Conservation (phyloP, 2,888 invertebrate genomes). For the Synergus laeviventris region DNA sequence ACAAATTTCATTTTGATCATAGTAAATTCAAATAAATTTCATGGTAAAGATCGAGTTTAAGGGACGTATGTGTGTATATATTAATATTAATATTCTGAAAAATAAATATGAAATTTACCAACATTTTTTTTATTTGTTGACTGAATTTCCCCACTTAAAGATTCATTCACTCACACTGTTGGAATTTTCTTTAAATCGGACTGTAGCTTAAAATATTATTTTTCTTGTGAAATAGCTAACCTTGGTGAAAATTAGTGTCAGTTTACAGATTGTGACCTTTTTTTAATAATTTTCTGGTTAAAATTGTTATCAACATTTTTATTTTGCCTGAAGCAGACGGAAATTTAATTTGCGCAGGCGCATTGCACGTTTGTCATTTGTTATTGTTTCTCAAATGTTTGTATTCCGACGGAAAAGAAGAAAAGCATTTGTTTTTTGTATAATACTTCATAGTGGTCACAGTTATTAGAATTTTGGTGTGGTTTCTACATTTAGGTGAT, state of each 20-base stretch:
- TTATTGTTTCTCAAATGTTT: background rate
- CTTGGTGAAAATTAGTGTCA: no score
- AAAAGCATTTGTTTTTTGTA: conserved; percentile 2
- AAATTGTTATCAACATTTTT: background rate
- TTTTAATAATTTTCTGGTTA: no score
- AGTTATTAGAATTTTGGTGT: no score
- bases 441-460: background rate
- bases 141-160: no score
- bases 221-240: no score
- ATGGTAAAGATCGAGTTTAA: background rate
- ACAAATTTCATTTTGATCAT: background rate
- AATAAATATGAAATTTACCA: background rate
- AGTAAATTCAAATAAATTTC: background rate
- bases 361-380: background rate
- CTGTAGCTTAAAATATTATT: no score
- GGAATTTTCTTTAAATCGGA: no score
- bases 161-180: no score
- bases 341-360: background rate
- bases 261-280: no score
- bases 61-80: background rate
- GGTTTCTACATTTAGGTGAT: background rate
- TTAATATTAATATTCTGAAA: background rate
- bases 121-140: background rate
- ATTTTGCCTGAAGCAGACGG: background rate
- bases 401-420: background rate